Base-by-base conservation (phyloP, 2,888 invertebrate species). In the Disparrhopalites patrizii region DNA sequence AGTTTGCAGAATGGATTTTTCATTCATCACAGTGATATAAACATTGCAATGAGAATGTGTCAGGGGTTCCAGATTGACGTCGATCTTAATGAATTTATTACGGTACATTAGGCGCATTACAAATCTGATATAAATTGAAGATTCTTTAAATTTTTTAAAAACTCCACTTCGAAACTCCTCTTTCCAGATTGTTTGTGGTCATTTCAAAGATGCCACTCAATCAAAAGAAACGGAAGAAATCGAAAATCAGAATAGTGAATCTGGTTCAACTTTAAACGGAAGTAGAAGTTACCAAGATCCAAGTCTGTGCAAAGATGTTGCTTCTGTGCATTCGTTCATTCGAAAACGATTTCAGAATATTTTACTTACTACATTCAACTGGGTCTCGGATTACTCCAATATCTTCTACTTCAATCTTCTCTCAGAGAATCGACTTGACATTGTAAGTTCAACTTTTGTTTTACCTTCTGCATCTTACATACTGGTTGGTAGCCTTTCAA, bases 31-130 rank as follows among this genome's bases (percentile, higher is more conserved):
- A 81, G 82, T 50, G 88, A 89, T 77, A 84, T 89, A 70, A 85
- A 87, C 70, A 83, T 85, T 8, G 87, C 87, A 28, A 85, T 89
- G 71, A 85, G 86, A 72, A 85, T 87, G 72, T 89, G 89, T 78
- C 85, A 86, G 73, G 86, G 88, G 79, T 82, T 83, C 8, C 78
- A 85, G 2, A 80, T 85, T 56, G 86, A 87, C 78, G 84, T 88
- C 68, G 86, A 88, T 76, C 85, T 89, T 64, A 86, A 87, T 1
- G 82, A 85, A 68, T 89, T 87, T 77, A 79, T 89, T 50, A 81
- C 83, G 73, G 79, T 78, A 71, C 58, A 40, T 23, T 38, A 18
- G 18, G 20, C 13, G 23, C 28, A 3, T 31, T 55, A 23, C 15
- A 23, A 10, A 10, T 1, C 20, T 23, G 52, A 27, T 10, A 27